Evolutionary conservation across 2,888 invertebrate species (phyloP), one percentile per base, ranked within the genome.

Genomic region (Cryptus armator): DNA sequence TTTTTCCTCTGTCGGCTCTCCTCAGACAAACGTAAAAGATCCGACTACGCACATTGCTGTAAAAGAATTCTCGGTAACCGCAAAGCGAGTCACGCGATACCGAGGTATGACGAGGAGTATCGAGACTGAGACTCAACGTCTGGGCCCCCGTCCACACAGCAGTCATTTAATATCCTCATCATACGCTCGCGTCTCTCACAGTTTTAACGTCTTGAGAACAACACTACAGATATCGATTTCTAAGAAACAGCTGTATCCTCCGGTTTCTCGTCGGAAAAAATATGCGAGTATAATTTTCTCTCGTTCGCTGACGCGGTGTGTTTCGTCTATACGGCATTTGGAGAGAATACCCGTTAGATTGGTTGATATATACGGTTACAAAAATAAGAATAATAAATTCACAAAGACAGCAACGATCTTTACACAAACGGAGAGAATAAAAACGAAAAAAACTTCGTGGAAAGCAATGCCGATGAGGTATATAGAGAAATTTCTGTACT

Each of bases 41-140:
- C 19, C n/a, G 37, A 37, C 16, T 16, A 37, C 32, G 51, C 32
- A 37, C 12, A 24, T 62, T 59, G n/a, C 2, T 59, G n/a, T 9
- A 32, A 29, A 59, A 59, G 56, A 74, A 74, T 74, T 74, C 59
- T 66, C 51, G 6, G 10, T 12, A 19, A 75, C 64, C 64, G 64
- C 64, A 5, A 16, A 12, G 46, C 48, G 74, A 48, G 48, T 75
- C 75, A 75, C 16, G 12, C 75, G 66, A 66, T 64, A 48, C 51
- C 62, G 32, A 75, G 16, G 3, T 19, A 53, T 7, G 43, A 72
- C 44, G 56, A 32, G 43, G 24, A 14, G 19, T 75, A 51, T 64
- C 66, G 77, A 43, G 24, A 46, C 1, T 24, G 43, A 67, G 67
- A 56, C 77, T 59, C 44, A 44, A 24, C 62, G 67, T 67, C 66